Evolutionary conservation across 2,113 vertebrate species (phyloP).

Genomic region (Podarcis cretensis): DNA sequence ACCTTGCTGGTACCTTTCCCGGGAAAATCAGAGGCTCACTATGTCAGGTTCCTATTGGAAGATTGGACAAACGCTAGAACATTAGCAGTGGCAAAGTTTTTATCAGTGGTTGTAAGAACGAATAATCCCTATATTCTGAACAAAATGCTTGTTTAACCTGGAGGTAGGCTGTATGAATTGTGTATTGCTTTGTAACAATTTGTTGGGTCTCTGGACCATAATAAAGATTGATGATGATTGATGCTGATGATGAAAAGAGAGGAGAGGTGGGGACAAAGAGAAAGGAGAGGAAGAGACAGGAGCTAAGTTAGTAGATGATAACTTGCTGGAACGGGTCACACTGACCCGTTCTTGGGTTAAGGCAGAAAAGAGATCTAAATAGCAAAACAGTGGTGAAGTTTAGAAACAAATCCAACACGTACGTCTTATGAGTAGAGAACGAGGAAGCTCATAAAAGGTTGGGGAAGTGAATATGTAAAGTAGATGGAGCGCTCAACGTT

Average conservation of each 20-base stretch:
- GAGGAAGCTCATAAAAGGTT: neutral
- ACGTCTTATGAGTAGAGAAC: neutral
- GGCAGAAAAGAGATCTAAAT: neutral
- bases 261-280: neutral
- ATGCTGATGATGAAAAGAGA: neutral
- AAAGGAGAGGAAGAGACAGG: neutral
- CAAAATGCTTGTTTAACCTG: too few relatives aligned
- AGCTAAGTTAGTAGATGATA: neutral
- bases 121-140: too few relatives aligned
- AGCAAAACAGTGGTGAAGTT: neutral
- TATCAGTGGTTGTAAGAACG: too few relatives aligned
- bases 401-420: neutral
- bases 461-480: neutral
- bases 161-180: too few relatives aligned
- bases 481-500: conserved; percentile 9
- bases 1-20: too few relatives aligned
- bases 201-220: too few relatives aligned
- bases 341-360: neutral
- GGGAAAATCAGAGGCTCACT: too few relatives aligned
- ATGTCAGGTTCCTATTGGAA: too few relatives aligned
- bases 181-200: too few relatives aligned
- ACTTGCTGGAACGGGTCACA: neutral
- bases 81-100: too few relatives aligned
- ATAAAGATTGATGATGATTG: too few relatives aligned
- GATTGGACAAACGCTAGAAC: too few relatives aligned